A percentile compares a stretch with the other conserved stretches of the same genome.
Evolutionary conservation across 1,140 invertebrate species (phyloP).

Genomic region (Philotrypesis tridentata): DNA sequence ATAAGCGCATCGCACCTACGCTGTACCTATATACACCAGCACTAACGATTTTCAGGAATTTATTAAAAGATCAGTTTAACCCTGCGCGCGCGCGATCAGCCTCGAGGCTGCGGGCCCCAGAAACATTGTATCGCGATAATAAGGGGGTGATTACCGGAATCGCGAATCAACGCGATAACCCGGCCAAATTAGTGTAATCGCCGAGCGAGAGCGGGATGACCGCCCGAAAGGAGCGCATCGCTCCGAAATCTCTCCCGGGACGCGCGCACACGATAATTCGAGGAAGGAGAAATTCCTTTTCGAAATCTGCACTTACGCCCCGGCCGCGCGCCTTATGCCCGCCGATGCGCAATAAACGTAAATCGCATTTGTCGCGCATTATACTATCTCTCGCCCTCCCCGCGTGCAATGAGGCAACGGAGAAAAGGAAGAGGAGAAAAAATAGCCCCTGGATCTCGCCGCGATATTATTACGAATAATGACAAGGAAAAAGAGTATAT

Average conservation of each 20-base stretch:
- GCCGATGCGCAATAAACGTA: background rate
- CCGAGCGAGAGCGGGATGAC: background rate
- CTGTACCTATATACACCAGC: too few relatives aligned
- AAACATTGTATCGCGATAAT: constrained; percentile 8
- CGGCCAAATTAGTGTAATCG: constrained; percentile 17
- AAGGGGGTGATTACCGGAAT: background rate
- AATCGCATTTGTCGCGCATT: constrained; percentile 2
- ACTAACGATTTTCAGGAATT: background rate
- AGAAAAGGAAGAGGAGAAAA: background rate
- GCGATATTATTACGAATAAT: constrained; percentile 4
- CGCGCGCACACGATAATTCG: background rate
- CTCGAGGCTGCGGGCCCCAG: background rate
- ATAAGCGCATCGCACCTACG: too few relatives aligned
- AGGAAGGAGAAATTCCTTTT: constrained; percentile 12
- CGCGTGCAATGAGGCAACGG: too few relatives aligned
- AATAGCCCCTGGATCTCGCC: background rate
- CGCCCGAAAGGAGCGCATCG: background rate
- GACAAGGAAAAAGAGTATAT: background rate
- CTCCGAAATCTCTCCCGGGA: background rate
- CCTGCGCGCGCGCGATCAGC: too few relatives aligned
- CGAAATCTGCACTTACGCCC: background rate
- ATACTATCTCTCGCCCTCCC: background rate
- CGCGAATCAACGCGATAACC: constrained; percentile 6
- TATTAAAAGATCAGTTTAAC: background rate
- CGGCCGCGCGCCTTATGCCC: too few relatives aligned